These are phyloP conservation scores for Sepiola atlantica DNA, from an alignment of 2,888 invertebrate species.

Conservation along the genomic window DNA sequence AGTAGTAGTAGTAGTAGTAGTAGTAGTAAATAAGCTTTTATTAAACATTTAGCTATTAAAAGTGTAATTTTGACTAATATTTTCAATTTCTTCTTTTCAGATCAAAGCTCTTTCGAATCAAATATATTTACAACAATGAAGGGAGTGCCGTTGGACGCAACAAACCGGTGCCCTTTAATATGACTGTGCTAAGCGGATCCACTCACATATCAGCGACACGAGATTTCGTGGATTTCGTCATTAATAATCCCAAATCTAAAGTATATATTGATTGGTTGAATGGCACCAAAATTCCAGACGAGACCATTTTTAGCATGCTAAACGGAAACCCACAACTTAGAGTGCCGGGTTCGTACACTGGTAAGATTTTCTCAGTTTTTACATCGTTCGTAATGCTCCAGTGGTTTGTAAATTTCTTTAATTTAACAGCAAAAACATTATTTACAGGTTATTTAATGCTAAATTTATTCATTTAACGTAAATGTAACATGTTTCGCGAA, in stretches of 20 bases:
- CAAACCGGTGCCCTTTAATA: constrained; percentile 48
- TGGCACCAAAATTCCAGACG: constrained; percentile 64
- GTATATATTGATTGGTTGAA: constrained; percentile 63
- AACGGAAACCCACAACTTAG: constrained; percentile 63
- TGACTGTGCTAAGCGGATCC: constrained; percentile 58
- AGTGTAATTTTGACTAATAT: too few relatives aligned
- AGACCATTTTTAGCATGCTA: constrained; percentile 67
- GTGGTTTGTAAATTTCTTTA: too few relatives aligned
- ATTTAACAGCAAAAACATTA: too few relatives aligned
- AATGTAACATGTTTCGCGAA: too few relatives aligned
- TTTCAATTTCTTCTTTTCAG: not conserved
- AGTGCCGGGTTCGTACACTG: constrained; percentile 64
- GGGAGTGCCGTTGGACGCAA: not conserved
- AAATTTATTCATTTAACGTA: too few relatives aligned
- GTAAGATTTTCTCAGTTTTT: constrained; percentile 51
- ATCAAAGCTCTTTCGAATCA: not conserved
- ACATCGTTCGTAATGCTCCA: too few relatives aligned
- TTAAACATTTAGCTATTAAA: too few relatives aligned
- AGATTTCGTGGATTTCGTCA: constrained; percentile 64
- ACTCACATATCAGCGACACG: constrained; percentile 60
- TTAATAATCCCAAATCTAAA: constrained; percentile 59
- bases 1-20: too few relatives aligned
- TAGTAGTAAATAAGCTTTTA: too few relatives aligned
- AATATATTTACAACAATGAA: not conserved
- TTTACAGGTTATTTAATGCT: too few relatives aligned